These are phyloP conservation scores for Athalia circularis DNA, from an alignment of 2,888 invertebrate genomes.

Conservation along the genomic window DNA sequence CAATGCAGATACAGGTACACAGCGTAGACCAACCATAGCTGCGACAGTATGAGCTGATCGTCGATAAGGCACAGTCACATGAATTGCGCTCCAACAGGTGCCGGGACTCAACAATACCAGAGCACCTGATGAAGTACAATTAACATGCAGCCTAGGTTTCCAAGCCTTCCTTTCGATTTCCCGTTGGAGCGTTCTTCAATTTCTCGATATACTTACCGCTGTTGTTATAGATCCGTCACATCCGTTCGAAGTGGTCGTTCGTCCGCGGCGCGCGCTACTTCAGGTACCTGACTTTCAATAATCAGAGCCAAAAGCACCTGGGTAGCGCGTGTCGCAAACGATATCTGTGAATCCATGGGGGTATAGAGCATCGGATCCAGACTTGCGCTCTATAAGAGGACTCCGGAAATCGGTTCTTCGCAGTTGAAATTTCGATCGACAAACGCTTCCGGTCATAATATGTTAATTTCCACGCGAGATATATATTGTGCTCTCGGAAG, in stretches of 20 bases:
- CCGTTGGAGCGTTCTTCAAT: slow-evolving; percentile 10
- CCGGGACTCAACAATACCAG: slow-evolving; percentile 94
- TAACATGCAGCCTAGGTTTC: slow-evolving; percentile 88
- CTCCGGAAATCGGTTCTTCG: background rate
- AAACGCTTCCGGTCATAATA: slow-evolving; percentile 29
- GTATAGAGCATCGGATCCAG: slow-evolving; percentile 22
- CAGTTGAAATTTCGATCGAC: slow-evolving; percentile 18
- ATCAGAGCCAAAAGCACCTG: slow-evolving; percentile 89
- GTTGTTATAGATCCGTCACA: background rate
- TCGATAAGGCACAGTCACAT: slow-evolving; percentile 79
- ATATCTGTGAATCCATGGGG: slow-evolving; percentile 53
- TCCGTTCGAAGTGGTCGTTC: slow-evolving; percentile 60
- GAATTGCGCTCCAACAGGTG: slow-evolving; percentile 99
- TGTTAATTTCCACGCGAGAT: background rate
- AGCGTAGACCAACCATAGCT: background rate
- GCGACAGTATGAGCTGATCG: slow-evolving; percentile 21
- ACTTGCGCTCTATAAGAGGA: background rate
- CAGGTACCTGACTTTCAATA: slow-evolving; percentile 95
- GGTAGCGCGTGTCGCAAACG: slow-evolving; percentile 88
- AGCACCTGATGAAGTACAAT: slow-evolving; percentile 99
- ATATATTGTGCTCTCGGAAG: background rate
- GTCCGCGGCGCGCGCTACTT: slow-evolving; percentile 96
- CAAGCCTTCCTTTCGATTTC: background rate
- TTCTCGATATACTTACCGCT: slow-evolving; percentile 36
- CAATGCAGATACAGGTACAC: too few relatives aligned